Evolutionary conservation across 1,140 invertebrate genomes (phyloP), one percentile per base, ranked within the genome.

Genomic region (Rhysida immarginata): DNA sequence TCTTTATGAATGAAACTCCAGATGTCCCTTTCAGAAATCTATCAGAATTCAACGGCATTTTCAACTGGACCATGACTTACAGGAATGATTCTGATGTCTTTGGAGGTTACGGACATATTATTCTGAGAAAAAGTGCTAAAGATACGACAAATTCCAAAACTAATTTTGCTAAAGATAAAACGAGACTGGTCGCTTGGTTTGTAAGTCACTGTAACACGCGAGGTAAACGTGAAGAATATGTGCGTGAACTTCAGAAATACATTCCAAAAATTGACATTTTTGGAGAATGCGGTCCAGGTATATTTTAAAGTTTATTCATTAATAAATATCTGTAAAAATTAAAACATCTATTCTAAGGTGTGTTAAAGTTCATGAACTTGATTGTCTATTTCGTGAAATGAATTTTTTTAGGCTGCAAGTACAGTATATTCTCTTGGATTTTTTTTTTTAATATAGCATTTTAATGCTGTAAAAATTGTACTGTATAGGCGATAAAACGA

Each of bases 21-120:
- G 8, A 5, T 23, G 8, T 5, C 8, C 5, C 44, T 11, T 20
- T 8, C 44, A 16, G 20, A 46, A 41, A 41, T 41, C 44, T 46
- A 8, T 13, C 5, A 16, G 8, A 16, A 13, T 20, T 46, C 44
- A 46, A 20, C 5, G 21, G 21, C 8, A 8, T 46, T 11, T 46
- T 56, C 23, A 56, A 56, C 48, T 56, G 55, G 55, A 56, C 55
- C 2, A 26, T 26, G 0, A 93, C 90, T 0, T 98, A 88, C 68
- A 77, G 94, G 42, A 78, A 83, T 11, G 94, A 97, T 67, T 95
- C 90, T 23, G 92, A 95, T 62, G 82, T 98, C 58, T 91, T 96
- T 1, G 84, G 93, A 1, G 94, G 94, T 0, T 98, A 97, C 66
- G 93, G 94, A 68, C 81, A 85, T 62, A 97, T 89, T 85, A 81